phyloP scores from a whole-genome alignment of 2,113 vertebrate species.

The Glaucomys volans region DNA sequence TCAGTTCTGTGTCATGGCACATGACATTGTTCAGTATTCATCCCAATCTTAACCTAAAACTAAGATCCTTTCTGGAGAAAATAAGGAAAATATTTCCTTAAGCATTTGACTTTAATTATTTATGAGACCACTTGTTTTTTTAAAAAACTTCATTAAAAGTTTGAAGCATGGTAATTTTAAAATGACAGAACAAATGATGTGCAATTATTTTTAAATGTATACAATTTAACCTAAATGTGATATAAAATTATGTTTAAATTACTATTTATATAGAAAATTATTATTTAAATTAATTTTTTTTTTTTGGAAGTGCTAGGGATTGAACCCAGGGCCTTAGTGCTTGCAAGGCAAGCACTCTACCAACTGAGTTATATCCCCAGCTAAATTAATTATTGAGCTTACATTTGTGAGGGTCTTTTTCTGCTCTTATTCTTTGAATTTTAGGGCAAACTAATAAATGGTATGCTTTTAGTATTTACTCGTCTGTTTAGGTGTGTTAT shows the following conservation, averaged over 20 bases:
- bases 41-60: not conserved
- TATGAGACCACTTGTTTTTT: not conserved
- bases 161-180: not conserved
- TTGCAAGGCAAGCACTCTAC: no score
- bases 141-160: not conserved
- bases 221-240: not conserved
- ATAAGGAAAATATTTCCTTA: not conserved
- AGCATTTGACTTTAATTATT: not conserved
- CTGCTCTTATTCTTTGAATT: not conserved
- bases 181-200: not conserved
- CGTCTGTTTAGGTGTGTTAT: not conserved
- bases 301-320: no score
- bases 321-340: no score
- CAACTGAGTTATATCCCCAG: no score
- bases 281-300: not conserved
- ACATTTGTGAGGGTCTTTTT: not conserved
- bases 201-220: not conserved
- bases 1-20: not conserved
- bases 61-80: slow-evolving; percentile 39
- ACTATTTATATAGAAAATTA: not conserved
- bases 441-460: not conserved
- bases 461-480: not conserved
- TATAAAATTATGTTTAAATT: not conserved
- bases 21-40: not conserved
- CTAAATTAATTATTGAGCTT: not conserved